Evolutionary conservation across 2,888 invertebrate species (phyloP), one percentile per base, ranked within the genome.

Genomic region (Troides oblongomaculatus): DNA sequence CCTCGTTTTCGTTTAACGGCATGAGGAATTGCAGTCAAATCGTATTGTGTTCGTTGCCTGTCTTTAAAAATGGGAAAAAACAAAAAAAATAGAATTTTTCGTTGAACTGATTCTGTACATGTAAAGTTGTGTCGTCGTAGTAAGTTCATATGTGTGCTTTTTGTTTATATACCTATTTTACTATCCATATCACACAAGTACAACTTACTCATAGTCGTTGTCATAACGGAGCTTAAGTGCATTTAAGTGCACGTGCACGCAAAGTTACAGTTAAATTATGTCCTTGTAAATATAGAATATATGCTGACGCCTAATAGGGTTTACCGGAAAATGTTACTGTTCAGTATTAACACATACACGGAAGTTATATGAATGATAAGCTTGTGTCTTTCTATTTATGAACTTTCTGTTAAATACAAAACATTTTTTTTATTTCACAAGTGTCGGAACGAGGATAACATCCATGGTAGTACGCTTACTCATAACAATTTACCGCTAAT

Each of bases 141-240:
- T 53, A 53, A 58, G 57, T 23, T 4, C 57, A 58, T n/a, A 58
- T 18, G 8, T 23, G 23, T 25, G 10, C 23, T 8, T 57, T 21
- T 56, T 56, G 6, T n/a, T 57, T 25, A 61, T 58, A n/a, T 18
- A 53, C 8, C 2, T 53, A n/a, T 53, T 53, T 53, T 68, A 21
- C 30, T 23, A 68, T 7, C 62, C 50, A 63, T 25, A 67, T n/a
- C 58, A 21, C 46, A 39, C 46, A 23, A 18, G 60, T 62, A 23
- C 60, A 68, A 68, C 57, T 68, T 68, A 69, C 46, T 50, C 64
- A 53, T 53, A 46, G 23, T 62, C 62, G 21, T 59, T 63, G 62
- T 68, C 63, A 59, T 68, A 59, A 61, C 60, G 18, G 60, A 64
- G 56, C 60, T 64, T 60, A 43, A 59, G 68, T 68, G 62, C 67